Percentiles rank a stretch among this genome's conserved stretches.
Conservation (phyloP, 2,888 invertebrate species). For the Pelosia muscerda region DNA sequence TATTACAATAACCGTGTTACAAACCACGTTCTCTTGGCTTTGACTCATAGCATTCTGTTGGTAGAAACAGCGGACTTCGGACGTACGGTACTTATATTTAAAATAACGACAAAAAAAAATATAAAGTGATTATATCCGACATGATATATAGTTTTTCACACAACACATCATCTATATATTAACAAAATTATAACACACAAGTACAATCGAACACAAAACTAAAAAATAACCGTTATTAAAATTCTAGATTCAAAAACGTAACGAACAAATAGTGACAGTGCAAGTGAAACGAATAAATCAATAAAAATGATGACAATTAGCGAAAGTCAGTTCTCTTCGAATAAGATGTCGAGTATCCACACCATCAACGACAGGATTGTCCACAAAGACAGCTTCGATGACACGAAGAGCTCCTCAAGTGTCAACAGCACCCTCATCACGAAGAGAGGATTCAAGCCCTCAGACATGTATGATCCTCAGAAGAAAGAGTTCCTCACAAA, state of each 20-base stretch:
- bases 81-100: conserved; percentile 7
- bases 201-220: conserved; percentile 5
- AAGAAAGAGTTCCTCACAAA: conserved; percentile 93
- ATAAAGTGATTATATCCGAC: neutral
- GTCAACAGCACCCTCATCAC: conserved; percentile 89
- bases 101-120: neutral
- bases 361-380: conserved; percentile 82
- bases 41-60: conserved; percentile 2
- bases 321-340: conserved; percentile 84
- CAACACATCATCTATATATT: too few relatives aligned
- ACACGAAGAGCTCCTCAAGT: conserved; percentile 81
- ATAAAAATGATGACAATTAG: conserved; percentile 84
- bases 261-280: conserved; percentile 41
- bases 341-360: conserved; percentile 83
- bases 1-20: neutral
- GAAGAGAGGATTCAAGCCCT: conserved; percentile 93
- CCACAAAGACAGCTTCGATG: conserved; percentile 81
- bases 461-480: conserved; percentile 93
- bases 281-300: conserved; percentile 39
- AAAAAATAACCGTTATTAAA: conserved; percentile 6
- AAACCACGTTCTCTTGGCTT: neutral
- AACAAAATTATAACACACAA: neutral
- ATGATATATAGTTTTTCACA: neutral
- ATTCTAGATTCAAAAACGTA: conserved; percentile 8
- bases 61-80: conserved; percentile 7